Base-by-base conservation (phyloP, 1,140 invertebrate genomes). In the Drosophila persimilis region DNA sequence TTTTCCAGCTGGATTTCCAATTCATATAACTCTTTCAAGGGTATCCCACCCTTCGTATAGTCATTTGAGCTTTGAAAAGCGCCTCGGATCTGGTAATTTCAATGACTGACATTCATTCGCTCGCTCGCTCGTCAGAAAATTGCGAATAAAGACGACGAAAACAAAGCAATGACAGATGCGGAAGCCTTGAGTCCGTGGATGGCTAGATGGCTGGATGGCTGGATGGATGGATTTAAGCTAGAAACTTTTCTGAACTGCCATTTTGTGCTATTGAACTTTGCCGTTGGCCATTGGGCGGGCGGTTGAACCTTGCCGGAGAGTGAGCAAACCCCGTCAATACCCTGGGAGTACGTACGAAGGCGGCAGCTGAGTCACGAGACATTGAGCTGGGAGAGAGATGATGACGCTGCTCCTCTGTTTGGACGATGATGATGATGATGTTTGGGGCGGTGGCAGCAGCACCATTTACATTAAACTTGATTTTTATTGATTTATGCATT, bases 201-300 rank as follows among this genome's bases (percentile, higher is more conserved):
- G 35, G 35, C 11, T 39, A 11, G 35, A 13, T 31, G 7, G 29
- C 65, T 67, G 48, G 43, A 15, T 15, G 15, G 15, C 0, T 15
- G 35, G 31, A 29, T 22, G 35, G 61, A 66, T 64, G 60, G 48
- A 53, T 31, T 56, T 43, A 69, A 67, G 26, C 60, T 64, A 69
- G 51, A 56, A 71, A 46, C 47, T 54, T 47, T 79, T 66, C 64
- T 54, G 20, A 48, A 77, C 60, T 58, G 47, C 60, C 65, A 80
- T 64, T 75, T 73, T 81, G 67, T 80, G 77, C 58, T 81, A 80
- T 81, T 81, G 77, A 80, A 80, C 77, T 80, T 81, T 77, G 66
- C 66, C 77, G 47, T 70, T 75, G 58, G 54, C 35, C 11, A 39
- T 39, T 39, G 35, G 35, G 35, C 8, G 31, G 8, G 8, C 35